A percentile compares a stretch with the other conserved stretches of the same genome.
Conservation (phyloP, 2,113 vertebrate species). For the Chiloscyllium plagiosum region DNA sequence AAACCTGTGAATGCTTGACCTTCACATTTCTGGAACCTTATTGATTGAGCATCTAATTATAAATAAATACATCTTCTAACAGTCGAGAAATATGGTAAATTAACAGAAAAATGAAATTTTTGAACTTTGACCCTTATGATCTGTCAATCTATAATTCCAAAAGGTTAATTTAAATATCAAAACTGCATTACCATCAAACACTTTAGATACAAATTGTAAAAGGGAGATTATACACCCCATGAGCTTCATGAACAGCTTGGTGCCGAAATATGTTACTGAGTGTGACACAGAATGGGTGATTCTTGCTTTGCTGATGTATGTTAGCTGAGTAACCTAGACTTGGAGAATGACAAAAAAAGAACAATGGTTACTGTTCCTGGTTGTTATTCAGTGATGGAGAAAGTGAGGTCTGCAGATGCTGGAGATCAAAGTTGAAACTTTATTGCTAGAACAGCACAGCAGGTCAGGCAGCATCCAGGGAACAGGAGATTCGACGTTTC, state of each 20-base stretch:
- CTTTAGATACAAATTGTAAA: background rate
- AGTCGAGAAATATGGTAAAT: background rate
- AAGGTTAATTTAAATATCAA: background rate
- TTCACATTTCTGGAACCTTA: background rate
- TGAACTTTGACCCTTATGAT: background rate
- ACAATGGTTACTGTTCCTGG: background rate
- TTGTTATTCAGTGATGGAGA: background rate
- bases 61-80: background rate
- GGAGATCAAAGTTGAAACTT: too few species aligned
- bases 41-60: background rate
- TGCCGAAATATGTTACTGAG: background rate
- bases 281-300: background rate
- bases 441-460: too few species aligned
- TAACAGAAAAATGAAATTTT: background rate
- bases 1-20: background rate
- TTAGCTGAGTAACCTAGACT: background rate
- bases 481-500: too few species aligned
- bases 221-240: background rate
- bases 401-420: too few species aligned
- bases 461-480: too few species aligned
- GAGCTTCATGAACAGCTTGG: background rate
- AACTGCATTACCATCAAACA: background rate
- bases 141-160: background rate
- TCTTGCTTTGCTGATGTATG: background rate
- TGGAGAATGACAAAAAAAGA: background rate